phyloP scores from a whole-genome alignment of 2,797 vertebrate species.

The Hydrocynus forskahlii region DNA sequence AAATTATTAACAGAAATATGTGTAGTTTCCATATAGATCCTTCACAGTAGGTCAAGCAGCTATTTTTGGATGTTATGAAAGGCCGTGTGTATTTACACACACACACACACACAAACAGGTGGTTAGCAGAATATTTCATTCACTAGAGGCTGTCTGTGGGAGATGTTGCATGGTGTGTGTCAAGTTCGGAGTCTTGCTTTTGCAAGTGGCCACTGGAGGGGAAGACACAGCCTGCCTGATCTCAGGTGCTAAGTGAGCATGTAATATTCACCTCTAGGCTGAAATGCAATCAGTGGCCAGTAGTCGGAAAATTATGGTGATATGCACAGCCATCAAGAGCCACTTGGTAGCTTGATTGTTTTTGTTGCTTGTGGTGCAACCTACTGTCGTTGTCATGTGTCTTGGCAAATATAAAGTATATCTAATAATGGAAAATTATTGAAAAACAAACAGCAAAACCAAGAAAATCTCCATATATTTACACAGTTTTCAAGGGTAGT shows the following conservation, averaged over 20 bases:
- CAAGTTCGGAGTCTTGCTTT: constrained; percentile 68
- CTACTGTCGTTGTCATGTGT: constrained; percentile 37
- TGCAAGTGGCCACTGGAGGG: constrained; percentile 76
- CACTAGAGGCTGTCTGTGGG: constrained; percentile 50
- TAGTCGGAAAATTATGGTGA: constrained; percentile 72
- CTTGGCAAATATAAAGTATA: constrained; percentile 5
- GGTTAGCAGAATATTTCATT: constrained; percentile 41
- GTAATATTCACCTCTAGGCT: constrained; percentile 80
- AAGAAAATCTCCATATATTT: not conserved
- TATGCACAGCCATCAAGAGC: constrained; percentile 66
- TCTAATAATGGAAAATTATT: constrained; percentile 7
- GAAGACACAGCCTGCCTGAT: constrained; percentile 79
- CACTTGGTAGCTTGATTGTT: constrained; percentile 47
- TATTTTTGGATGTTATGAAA: constrained; percentile 25
- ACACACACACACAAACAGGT: constrained; percentile 10
- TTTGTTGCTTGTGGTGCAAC: constrained; percentile 48
- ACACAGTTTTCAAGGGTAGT: not conserved
- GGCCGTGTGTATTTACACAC: constrained; percentile 30
- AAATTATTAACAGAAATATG: constrained; percentile 29
- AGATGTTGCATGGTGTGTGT: constrained; percentile 50
- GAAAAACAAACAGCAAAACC: not conserved
- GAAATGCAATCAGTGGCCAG: constrained; percentile 78
- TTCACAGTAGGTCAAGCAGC: constrained; percentile 2
- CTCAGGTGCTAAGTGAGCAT: constrained; percentile 82
- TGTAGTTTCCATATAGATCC: not conserved